Evolutionary conservation across 1,140 invertebrate genomes (phyloP), one percentile per base, ranked within the genome.

Genomic region (Chlorops oryzae): DNA sequence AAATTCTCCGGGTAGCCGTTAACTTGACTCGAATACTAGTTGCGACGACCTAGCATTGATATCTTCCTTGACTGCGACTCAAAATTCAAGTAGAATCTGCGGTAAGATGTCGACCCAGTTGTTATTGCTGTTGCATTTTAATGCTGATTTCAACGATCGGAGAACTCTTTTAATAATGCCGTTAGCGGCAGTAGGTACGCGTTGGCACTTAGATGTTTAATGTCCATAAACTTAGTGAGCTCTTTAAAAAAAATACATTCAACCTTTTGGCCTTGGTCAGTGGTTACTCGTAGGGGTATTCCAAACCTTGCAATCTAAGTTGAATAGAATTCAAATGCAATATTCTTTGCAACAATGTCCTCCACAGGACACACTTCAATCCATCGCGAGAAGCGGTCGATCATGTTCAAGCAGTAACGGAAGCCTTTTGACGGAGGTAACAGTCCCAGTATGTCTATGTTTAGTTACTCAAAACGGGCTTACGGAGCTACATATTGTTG

Each of bases 101-200:
- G 75, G 72, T 5, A 78, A 55, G 1, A 43, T 20, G 18, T 65
- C 54, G 1, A 55, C 50, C 73, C 74, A 77, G 7, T 48, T 21
- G 15, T 24, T 46, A 2, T 45, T 55, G 3, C 51, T 20, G 39
- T 63, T 57, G 23, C 62, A 66, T 43, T 51, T 65, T 10, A 51
- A 27, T 27, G 49, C 41, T 3, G 42, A 21, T 21, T 45, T 51
- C 12, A 51, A 17, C 2, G 21, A 12, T 1, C 74, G 54, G 47
- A 75, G 74, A 35, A 65, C 62, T 3, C 74, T 49, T 47, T 77
- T 73, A 3, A 76, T 57, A 55, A 74, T 61, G 0, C 73, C 72
- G 43, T 75, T 74, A 23, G 65, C 54, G 17, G 49, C 44, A 10
- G 73, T 70, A 44, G 72, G 39, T 73, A 73, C 18, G 65, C 58